Percentiles rank a stretch among this genome's conserved stretches.
Conservation (phyloP, 2,888 invertebrate species). For the Melanotus villosus region DNA sequence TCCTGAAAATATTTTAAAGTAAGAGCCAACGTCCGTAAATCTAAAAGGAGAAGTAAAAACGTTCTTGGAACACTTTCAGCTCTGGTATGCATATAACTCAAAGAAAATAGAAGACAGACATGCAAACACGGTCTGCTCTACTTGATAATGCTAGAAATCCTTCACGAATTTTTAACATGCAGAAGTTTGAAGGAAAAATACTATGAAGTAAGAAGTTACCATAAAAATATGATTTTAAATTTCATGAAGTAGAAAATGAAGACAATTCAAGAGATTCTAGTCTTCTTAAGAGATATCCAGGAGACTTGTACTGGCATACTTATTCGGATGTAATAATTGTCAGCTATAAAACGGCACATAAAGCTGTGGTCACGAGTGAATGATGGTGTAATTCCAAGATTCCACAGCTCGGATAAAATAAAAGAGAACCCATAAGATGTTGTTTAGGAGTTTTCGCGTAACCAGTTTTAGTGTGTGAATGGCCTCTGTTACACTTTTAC, state of each 20-base stretch:
- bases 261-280: neutral
- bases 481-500: constrained; percentile 16
- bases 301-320: constrained; percentile 32
- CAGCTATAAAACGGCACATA: constrained; percentile 52
- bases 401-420: constrained; percentile 47
- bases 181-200: neutral
- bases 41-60: too few species aligned
- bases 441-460: constrained; percentile 41
- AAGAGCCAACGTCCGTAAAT: too few species aligned
- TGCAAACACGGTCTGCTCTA: neutral
- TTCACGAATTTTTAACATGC: neutral
- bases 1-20: too few species aligned
- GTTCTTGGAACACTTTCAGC: too few species aligned
- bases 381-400: constrained; percentile 53
- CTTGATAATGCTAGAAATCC: neutral
- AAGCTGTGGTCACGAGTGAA: constrained; percentile 54
- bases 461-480: constrained; percentile 30
- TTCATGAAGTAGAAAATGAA: constrained; percentile 9
- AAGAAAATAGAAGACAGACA: constrained; percentile 1
- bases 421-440: constrained; percentile 43
- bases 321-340: constrained; percentile 53
- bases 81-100: too few species aligned
- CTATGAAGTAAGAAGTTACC: neutral
- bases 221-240: constrained; percentile 10
- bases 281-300: constrained; percentile 5